Evolutionary conservation across 2,797 vertebrate species (phyloP).

Genomic region (Enteromius paludinosus): DNA sequence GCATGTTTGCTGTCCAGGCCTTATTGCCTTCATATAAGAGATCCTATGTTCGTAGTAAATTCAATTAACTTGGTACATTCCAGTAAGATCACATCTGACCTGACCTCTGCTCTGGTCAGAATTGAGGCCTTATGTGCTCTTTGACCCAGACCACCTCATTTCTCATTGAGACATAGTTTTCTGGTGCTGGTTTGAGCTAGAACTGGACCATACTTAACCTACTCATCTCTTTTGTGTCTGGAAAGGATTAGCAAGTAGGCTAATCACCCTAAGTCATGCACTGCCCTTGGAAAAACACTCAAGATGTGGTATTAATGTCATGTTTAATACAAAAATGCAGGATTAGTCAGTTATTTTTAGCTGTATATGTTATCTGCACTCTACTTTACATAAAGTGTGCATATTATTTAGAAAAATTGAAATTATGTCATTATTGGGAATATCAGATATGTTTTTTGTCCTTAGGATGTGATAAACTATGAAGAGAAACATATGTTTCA

Average conservation of each 20-base stretch:
- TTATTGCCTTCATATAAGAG: neutral
- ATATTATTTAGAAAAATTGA: too few species aligned
- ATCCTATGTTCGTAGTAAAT: neutral
- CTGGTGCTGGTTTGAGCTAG: conserved; percentile 15
- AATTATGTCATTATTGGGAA: neutral
- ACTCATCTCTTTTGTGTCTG: conserved; percentile 77
- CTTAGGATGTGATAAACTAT: neutral
- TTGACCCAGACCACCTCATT: conserved; percentile 22
- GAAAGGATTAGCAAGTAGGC: conserved; percentile 71
- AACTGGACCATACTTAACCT: conserved; percentile 61
- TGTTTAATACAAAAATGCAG: neutral
- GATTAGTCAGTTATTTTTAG: neutral
- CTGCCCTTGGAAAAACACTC: conserved; percentile 15
- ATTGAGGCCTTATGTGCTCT: conserved; percentile 32
- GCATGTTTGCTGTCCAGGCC: neutral
- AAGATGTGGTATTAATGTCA: neutral
- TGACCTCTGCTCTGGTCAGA: conserved; percentile 39
- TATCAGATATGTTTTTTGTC: neutral
- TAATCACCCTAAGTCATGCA: conserved; percentile 67
- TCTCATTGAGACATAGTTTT: conserved; percentile 16
- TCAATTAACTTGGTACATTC: conserved; percentile 23
- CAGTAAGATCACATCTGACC: conserved; percentile 4
- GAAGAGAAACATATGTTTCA: conserved; percentile 4
- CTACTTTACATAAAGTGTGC: neutral
- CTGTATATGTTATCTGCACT: neutral